Evolutionary conservation across 92 coral and sea anemone species (phyloP).

Genomic region (Heliopora coerulea): DNA sequence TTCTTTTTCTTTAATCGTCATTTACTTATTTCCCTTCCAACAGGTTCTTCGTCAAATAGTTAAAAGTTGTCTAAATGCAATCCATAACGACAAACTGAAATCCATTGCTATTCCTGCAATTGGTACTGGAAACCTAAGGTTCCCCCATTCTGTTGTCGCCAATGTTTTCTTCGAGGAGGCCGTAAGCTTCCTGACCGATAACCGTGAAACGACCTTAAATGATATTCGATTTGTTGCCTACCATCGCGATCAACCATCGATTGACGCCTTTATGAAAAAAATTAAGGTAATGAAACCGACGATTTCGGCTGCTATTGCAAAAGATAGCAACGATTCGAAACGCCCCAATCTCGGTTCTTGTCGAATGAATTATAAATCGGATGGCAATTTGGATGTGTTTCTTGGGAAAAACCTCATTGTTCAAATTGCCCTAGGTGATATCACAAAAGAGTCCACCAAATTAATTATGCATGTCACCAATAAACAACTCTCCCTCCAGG

Average conservation of each 20-base stretch:
- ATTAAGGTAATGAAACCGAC: neutral
- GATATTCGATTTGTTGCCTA: slow-evolving; percentile 27
- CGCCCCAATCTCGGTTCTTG: neutral
- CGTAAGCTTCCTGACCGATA: neutral
- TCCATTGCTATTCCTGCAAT: slow-evolving; percentile 55
- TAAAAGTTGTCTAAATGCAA: slow-evolving; percentile 55
- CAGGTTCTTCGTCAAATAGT: slow-evolving; percentile 33
- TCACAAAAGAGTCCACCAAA: slow-evolving; percentile 44
- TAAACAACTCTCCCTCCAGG: slow-evolving; percentile 27
- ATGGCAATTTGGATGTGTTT: neutral
- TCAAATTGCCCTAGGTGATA: slow-evolving; percentile 40
- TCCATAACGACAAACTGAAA: slow-evolving; percentile 47
- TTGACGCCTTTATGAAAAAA: slow-evolving; percentile 10
- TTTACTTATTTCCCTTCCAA: neutral
- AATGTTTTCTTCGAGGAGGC: slow-evolving; percentile 52
- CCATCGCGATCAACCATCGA: neutral
- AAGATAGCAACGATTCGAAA: neutral
- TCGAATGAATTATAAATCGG: neutral
- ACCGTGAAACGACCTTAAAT: slow-evolving; percentile 2
- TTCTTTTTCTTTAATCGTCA: too few relatives aligned
- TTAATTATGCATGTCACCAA: slow-evolving; percentile 36
- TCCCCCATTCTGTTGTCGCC: slow-evolving; percentile 45
- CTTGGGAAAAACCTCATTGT: slow-evolving; percentile 12
- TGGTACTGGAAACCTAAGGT: slow-evolving; percentile 39
- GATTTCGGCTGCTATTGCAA: neutral